These are phyloP conservation scores for Amphiprion clarkii DNA, from an alignment of 2,797 vertebrate genomes.

Conservation along the genomic window DNA sequence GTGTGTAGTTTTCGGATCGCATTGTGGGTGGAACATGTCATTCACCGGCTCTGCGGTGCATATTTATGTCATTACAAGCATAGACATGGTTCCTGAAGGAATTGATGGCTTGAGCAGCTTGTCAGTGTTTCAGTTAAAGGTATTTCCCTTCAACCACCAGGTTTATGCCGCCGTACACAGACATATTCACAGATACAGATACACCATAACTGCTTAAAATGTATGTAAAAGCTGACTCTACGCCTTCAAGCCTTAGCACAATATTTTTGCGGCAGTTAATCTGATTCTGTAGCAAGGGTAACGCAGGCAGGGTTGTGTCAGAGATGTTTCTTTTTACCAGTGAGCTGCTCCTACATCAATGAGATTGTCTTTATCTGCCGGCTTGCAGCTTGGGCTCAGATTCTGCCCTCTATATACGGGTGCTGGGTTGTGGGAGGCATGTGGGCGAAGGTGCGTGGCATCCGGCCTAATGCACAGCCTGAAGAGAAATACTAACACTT, in stretches of 20 bases:
- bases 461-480: conserved; percentile 89
- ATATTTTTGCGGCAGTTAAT: conserved; percentile 77
- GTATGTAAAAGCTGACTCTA: conserved; percentile 72
- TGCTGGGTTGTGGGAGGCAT: conserved; percentile 86
- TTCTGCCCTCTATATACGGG: conserved; percentile 87
- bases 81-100: conserved; percentile 56
- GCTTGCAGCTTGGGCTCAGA: conserved; percentile 88
- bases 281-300: conserved; percentile 80
- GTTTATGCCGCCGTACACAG: conserved; percentile 43
- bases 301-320: conserved; percentile 78
- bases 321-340: conserved; percentile 81
- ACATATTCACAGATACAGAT: conserved; percentile 37
- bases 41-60: conserved; percentile 52
- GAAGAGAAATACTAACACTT: conserved; percentile 87
- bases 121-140: conserved; percentile 71
- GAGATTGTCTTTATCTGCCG: conserved; percentile 90
- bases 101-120: conserved; percentile 64
- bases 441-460: conserved; percentile 90
- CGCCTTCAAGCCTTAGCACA: conserved; percentile 72
- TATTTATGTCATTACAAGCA: conserved; percentile 72
- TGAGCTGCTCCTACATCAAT: conserved; percentile 85
- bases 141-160: conserved; percentile 66
- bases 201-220: conserved; percentile 55
- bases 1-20: conserved; percentile 36
- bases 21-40: conserved; percentile 71